Conservation (phyloP, 2,888 invertebrate genomes). For the Acanthococcus lagerstroemiae region DNA sequence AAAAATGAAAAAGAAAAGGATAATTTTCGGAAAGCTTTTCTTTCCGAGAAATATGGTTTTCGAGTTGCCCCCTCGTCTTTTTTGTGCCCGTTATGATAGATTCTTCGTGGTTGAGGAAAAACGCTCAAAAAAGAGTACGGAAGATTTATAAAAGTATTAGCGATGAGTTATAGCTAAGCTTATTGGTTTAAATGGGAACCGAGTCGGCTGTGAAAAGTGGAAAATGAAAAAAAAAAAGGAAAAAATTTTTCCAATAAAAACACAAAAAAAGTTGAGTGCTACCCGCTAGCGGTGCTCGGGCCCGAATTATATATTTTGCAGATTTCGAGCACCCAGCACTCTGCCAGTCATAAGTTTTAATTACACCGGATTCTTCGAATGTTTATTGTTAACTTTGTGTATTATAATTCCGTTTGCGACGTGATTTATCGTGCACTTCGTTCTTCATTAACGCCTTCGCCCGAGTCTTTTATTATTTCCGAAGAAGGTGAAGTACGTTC, state of each 20-base stretch:
- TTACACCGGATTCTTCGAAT: neutral
- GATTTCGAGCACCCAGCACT: neutral
- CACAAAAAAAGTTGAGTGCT: neutral
- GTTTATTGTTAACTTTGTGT: neutral
- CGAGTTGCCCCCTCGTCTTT: neutral
- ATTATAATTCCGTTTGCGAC: neutral
- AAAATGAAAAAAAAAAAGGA: conserved; percentile 2
- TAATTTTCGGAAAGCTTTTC: conserved; percentile 11
- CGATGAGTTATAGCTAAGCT: conserved; percentile 17
- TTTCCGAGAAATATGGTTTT: conserved; percentile 5
- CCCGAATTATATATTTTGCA: neutral
- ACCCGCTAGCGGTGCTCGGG: too few species aligned
- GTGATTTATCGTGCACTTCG: neutral
- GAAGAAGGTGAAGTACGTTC: too few species aligned
- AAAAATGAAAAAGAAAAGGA: neutral
- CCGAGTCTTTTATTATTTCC: too few species aligned
- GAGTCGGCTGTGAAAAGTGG: conserved; percentile 2
- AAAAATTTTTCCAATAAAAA: conserved; percentile 2
- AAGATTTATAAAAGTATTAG: conserved; percentile 21
- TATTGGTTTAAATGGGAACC: conserved; percentile 15
- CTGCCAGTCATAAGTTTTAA: neutral
- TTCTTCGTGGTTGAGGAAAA: conserved; percentile 7
- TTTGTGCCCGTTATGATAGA: conserved; percentile 9
- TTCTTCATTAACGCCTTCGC: neutral
- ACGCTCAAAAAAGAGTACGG: conserved; percentile 8